Percentiles rank a stretch among this genome's conserved stretches.
These are phyloP conservation scores for Hirundo rustica DNA, from an alignment of 2,797 vertebrate genomes.

Conservation along the genomic window DNA sequence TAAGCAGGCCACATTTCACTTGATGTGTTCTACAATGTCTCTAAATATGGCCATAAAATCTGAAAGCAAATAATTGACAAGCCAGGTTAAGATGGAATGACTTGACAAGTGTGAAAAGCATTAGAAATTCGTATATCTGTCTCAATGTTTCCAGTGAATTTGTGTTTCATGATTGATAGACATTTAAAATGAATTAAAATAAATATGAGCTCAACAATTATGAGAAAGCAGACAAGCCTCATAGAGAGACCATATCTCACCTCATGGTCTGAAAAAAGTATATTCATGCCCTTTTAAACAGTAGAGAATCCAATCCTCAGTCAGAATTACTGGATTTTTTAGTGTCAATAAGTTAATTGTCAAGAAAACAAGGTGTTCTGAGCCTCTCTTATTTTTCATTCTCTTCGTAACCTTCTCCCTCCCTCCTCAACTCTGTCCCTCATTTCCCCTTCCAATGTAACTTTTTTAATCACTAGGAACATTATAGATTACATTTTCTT, in stretches of 20 bases:
- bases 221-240: background rate
- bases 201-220: background rate
- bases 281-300: background rate
- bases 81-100: background rate
- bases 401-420: background rate
- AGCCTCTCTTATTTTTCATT: background rate
- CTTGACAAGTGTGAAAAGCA: background rate
- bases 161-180: background rate
- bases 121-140: background rate
- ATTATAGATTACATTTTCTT: background rate
- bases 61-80: background rate
- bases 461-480: background rate
- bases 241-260: background rate
- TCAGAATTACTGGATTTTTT: background rate
- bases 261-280: background rate
- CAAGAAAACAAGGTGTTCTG: background rate
- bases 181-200: background rate
- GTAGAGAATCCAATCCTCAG: background rate
- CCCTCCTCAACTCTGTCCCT: background rate
- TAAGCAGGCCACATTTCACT: background rate
- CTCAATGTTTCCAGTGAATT: background rate
- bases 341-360: background rate
- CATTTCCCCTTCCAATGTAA: background rate
- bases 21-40: background rate
- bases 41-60: slow-evolving; percentile 17